Conservation (phyloP, 2,888 invertebrate genomes). For the Euphydryas editha region DNA sequence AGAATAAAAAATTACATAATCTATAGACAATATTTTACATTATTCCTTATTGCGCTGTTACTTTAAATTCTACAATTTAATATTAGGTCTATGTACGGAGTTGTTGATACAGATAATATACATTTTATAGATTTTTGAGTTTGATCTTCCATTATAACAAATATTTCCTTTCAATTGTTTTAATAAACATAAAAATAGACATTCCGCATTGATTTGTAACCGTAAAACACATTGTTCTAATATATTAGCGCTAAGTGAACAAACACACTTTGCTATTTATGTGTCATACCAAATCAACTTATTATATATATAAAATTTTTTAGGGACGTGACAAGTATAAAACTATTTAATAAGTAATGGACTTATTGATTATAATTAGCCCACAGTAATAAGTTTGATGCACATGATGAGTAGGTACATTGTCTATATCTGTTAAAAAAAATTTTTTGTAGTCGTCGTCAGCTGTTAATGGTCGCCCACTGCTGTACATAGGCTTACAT, state of each 20-base stretch:
- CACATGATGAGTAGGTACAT: too few relatives aligned
- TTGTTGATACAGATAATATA: slow-evolving; percentile 16
- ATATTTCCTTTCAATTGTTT: slow-evolving; percentile 36
- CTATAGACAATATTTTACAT: neutral
- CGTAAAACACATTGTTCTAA: slow-evolving; percentile 25
- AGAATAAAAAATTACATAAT: neutral
- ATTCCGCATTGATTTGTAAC: slow-evolving; percentile 35
- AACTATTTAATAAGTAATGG: neutral
- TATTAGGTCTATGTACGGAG: slow-evolving; percentile 7
- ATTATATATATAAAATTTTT: neutral
- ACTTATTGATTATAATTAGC: too few relatives aligned
- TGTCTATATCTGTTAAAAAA: too few relatives aligned
- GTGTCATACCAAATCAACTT: neutral
- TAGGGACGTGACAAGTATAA: neutral
- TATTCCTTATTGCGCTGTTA: slow-evolving; percentile 3
- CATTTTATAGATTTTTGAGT: slow-evolving; percentile 28
- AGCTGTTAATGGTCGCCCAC: too few relatives aligned
- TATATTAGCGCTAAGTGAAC: slow-evolving; percentile 5
- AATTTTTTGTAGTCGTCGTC: too few relatives aligned
- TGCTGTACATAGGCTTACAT: too few relatives aligned
- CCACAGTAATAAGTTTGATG: too few relatives aligned
- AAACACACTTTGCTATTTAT: neutral
- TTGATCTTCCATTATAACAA: slow-evolving; percentile 32
- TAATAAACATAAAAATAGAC: slow-evolving; percentile 16
- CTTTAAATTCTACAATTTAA: neutral